Percentiles rank a stretch among this genome's conserved stretches.
Conservation (phyloP, 2,113 vertebrate species). For the Anas platyrhynchos region DNA sequence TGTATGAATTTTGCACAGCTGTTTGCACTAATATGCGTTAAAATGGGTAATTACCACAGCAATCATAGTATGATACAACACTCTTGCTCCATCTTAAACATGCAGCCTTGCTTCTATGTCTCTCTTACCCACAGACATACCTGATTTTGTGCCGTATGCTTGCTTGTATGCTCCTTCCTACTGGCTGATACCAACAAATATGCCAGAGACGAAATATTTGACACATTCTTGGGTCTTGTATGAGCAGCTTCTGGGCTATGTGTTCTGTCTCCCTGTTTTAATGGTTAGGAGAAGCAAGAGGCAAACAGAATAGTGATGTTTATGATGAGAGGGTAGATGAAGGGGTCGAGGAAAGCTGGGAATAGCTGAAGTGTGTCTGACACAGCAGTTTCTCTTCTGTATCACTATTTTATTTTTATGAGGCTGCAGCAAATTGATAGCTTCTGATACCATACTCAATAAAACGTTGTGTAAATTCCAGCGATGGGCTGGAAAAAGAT, state of each 20-base stretch:
- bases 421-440: constrained; percentile 72
- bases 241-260: constrained; percentile 61
- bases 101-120: constrained; percentile 46
- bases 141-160: constrained; percentile 48
- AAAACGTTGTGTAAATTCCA: constrained; percentile 72
- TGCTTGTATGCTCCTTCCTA: constrained; percentile 35
- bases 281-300: constrained; percentile 61
- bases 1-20: constrained; percentile 65
- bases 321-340: constrained; percentile 55
- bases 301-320: constrained; percentile 42
- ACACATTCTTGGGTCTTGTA: constrained; percentile 64
- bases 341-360: constrained; percentile 41
- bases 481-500: constrained; percentile 69
- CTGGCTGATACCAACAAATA: constrained; percentile 63
- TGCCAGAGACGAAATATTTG: constrained; percentile 51
- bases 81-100: constrained; percentile 59
- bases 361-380: constrained; percentile 59
- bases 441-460: constrained; percentile 66
- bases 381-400: constrained; percentile 67
- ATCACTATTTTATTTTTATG: constrained; percentile 76
- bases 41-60: constrained; percentile 66
- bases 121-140: constrained; percentile 49
- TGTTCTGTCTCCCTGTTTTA: constrained; percentile 66
- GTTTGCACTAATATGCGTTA: constrained; percentile 67
- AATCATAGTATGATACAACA: constrained; percentile 35